Evolutionary conservation across 2,113 vertebrate species (phyloP), one percentile per base, ranked within the genome.

Genomic region (Phalacrocorax brasilianus): DNA sequence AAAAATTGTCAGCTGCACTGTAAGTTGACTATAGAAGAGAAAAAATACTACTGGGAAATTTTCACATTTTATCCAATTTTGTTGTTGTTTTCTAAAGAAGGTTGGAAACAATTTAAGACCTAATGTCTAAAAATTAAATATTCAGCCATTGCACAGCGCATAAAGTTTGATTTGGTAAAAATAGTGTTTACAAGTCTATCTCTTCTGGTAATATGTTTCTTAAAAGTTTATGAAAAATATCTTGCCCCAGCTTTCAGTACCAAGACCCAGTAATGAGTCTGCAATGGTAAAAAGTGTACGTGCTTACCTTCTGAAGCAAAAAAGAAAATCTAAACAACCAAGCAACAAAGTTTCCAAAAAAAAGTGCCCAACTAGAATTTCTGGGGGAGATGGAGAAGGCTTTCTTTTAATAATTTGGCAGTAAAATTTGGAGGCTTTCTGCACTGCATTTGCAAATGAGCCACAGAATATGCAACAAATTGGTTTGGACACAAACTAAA

Each of bases 101-200:
- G 2, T 21, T 75, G 63, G 5, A 28, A 38, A 35, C 8, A 55
- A 32, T 72, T 58, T 91, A 22, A 88, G 33, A 50, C 24, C 16
- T 68, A 45, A 5, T 38, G 12, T 17, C 16, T 49, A 79, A 33
- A 81, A 72, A 56, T 15, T 65, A 28, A 79, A 53, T 23, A 72
- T 49, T 49, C 8, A 44, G 18, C 3, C 14, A 28, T 24, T 6
- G 0, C 12, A 68, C 0, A 4, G 28, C 14, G 38, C 14, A 44
- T n/a, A 6, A 33, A 27, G 5, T 8, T 74, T 49, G 5, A 70
- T 73, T 82, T 56, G 9, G 6, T 27, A 28, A 28, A 47, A 55
- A 30, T 21, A 65, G 4, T 21, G 4, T 32, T 90, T 61, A 61
- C 9, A 42, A 38, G 11, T 30, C 4, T 50, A 0, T n/a, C 21